Evolutionary conservation across 2,888 invertebrate species (phyloP).

Genomic region (Scelioninae gen. 1): DNA sequence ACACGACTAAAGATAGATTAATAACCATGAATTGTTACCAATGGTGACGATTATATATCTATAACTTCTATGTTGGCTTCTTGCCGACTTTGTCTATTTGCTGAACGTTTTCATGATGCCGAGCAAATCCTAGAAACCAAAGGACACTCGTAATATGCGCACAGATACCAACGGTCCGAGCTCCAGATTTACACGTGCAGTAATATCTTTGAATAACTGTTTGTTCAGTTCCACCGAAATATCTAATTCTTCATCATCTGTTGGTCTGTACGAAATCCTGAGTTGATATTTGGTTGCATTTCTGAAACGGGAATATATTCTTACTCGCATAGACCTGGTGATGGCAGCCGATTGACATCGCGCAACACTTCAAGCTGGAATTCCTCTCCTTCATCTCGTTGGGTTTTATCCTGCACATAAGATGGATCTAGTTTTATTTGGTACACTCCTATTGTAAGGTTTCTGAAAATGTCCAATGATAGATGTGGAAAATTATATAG

Average conservation of each 20-base stretch:
- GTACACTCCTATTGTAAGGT: constrained; percentile 49
- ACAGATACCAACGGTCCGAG: background rate
- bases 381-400: constrained; percentile 28
- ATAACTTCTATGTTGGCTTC: too few relatives aligned
- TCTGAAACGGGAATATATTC: constrained; percentile 37
- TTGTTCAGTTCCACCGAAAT: too few relatives aligned
- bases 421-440: constrained; percentile 52
- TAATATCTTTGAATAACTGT: background rate
- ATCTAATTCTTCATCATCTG: constrained; percentile 16
- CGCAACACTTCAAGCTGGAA: constrained; percentile 33
- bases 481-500: constrained; percentile 50
- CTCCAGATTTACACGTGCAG: too few relatives aligned
- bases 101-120: constrained; percentile 1
- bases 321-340: constrained; percentile 40
- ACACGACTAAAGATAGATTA: too few relatives aligned
- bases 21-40: too few relatives aligned
- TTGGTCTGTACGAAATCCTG: constrained; percentile 36
- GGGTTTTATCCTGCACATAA: constrained; percentile 30
- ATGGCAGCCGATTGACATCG: constrained; percentile 30
- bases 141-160: background rate
- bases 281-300: constrained; percentile 47
- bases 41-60: too few relatives aligned
- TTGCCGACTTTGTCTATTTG: background rate
- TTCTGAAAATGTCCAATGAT: constrained; percentile 37
- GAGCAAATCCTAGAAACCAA: constrained; percentile 1